Evolutionary conservation across 2,797 vertebrate genomes (phyloP), one percentile per base, ranked within the genome.

Genomic region (Pangasius larnaudii): DNA sequence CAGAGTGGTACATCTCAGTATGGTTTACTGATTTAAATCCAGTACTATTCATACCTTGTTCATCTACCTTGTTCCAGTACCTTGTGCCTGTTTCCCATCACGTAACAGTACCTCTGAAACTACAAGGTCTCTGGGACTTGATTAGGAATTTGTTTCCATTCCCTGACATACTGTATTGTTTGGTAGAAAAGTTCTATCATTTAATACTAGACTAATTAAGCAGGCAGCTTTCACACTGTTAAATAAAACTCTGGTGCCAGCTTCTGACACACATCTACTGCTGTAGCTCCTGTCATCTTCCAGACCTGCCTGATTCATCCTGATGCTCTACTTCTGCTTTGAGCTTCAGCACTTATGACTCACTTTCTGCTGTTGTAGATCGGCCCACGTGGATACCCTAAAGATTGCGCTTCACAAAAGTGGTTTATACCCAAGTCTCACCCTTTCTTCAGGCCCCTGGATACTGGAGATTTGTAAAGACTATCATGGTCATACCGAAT

Each of bases 221-320:
- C 46, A 56, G 49, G 51, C 49, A 81, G 24, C 61, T 39, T 81
- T 42, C 22, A 42, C 22, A 42, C 33, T 42, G 42, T 61, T 81
- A 16, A 39, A 42, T 56, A 14, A 61, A 61, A 39, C 10, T 81
- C 56, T 42, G 1, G 1, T 81, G 56, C 33, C 2, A n/a, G 58
- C 18, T 63, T 36, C 24, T 63, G 36, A 63, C 24, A 18, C 24
- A 63, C 80, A 61, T 24, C 30, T 59, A 0, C 56, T 59, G 78
- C 33, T 61, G 79, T 42, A 24, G 42, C 6, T 42, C 5, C 36
- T 27, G 22, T 61, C 24, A 1, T n/a, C 56, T 63, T 16, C 13
- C 56, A 63, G 79, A 27, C 39, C 7, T 82, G 80, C 22, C 80
- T 46, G 58, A 82, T 82, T 82, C 58, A n/a, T 65, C 59, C 59